These are phyloP conservation scores for Charanyca ferruginea DNA, from an alignment of 2,888 invertebrate species.

Conservation along the genomic window DNA sequence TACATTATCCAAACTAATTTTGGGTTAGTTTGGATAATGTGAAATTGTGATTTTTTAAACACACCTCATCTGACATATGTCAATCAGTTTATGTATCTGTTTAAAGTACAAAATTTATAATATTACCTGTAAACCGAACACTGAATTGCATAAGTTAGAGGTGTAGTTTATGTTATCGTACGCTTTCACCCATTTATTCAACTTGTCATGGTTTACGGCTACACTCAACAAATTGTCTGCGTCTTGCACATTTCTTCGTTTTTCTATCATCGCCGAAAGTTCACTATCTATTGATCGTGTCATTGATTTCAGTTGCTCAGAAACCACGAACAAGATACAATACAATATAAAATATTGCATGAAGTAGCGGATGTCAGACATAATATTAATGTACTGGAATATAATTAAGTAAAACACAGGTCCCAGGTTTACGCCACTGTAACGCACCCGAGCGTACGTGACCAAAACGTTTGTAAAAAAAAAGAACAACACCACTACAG, in stretches of 20 bases:
- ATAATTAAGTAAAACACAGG: background rate
- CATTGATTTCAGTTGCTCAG: conserved; percentile 67
- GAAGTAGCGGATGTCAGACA: conserved; percentile 63
- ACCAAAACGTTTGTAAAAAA: background rate
- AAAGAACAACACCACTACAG: conserved; percentile 3
- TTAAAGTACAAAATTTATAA: too few species aligned
- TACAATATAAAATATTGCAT: conserved; percentile 65
- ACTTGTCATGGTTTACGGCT: conserved; percentile 24
- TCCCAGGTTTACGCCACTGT: background rate
- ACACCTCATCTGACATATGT: too few species aligned
- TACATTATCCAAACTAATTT: too few species aligned
- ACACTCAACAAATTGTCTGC: background rate
- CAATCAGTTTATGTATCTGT: too few species aligned
- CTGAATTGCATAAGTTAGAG: conserved; percentile 62
- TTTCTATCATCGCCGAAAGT: conserved; percentile 1
- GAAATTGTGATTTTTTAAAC: too few species aligned
- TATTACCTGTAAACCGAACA: conserved; percentile 70
- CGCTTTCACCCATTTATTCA: conserved; percentile 68
- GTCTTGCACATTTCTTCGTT: background rate
- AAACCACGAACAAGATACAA: conserved; percentile 61
- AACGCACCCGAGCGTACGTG: background rate
- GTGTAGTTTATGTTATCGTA: conserved; percentile 66
- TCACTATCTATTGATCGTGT: conserved; percentile 56
- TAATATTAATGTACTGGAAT: conserved; percentile 30
- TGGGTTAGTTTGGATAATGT: too few species aligned